Percentiles rank a stretch among this genome's conserved stretches.
Evolutionary conservation across 2,113 vertebrate species (phyloP).

Genomic region (Oostethus manadensis): DNA sequence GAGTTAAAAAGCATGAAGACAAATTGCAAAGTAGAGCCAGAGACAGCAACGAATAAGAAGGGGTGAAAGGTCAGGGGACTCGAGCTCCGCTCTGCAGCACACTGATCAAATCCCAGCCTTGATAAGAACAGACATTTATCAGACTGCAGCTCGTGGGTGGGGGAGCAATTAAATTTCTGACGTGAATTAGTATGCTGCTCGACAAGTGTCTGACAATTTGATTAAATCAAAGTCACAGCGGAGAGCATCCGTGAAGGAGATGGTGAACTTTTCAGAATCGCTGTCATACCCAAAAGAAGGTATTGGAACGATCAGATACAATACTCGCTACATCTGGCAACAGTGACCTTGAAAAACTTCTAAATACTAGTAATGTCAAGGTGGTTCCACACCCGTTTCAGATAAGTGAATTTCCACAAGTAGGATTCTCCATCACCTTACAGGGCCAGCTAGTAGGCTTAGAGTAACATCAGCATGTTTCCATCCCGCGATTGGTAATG

Average conservation of each 20-base stretch:
- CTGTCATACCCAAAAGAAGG: constrained; percentile 34
- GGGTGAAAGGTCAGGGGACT: constrained; percentile 43
- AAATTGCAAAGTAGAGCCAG: constrained; percentile 13
- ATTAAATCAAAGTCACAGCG: constrained; percentile 64
- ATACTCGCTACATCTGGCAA: neutral
- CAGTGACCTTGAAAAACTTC: neutral
- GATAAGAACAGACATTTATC: constrained; percentile 57
- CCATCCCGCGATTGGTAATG: too few species aligned
- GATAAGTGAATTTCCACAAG: too few species aligned
- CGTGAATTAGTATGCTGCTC: constrained; percentile 55
- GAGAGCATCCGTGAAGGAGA: constrained; percentile 59
- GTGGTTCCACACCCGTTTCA: too few species aligned
- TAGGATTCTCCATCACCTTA: too few species aligned
- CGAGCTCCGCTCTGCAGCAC: constrained; percentile 26
- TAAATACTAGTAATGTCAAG: too few species aligned
- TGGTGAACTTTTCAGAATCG: constrained; percentile 51
- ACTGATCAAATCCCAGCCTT: constrained; percentile 52
- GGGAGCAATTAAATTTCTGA: constrained; percentile 53
- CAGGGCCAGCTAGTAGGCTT: too few species aligned
- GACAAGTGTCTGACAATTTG: constrained; percentile 45
- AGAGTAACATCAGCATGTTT: too few species aligned
- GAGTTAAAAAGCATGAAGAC: constrained; percentile 20
- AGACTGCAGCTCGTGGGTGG: constrained; percentile 39
- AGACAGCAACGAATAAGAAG: neutral
- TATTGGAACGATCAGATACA: constrained; percentile 5